Evolutionary conservation across 1,140 invertebrate genomes (phyloP).

Genomic region (Achroia grisella): DNA sequence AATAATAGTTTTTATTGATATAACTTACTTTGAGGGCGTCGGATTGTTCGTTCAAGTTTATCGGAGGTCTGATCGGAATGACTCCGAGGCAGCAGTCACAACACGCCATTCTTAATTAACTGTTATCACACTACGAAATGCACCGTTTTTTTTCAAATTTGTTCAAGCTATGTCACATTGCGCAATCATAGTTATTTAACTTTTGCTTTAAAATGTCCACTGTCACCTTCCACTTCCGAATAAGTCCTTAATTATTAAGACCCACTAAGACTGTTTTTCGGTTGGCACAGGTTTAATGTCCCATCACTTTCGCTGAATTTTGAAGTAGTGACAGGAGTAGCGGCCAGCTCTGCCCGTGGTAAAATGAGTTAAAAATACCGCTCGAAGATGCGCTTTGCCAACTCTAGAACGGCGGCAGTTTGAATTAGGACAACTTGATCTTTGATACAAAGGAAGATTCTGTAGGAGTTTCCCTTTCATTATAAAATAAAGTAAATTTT

Average conservation of each 20-base stretch:
- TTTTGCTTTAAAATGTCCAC: background rate
- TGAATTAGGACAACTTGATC: conserved; percentile 56
- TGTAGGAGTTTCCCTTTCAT: conserved; percentile 30
- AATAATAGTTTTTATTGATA: background rate
- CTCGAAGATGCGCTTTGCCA: conserved; percentile 70
- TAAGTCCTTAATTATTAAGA: conserved; percentile 4
- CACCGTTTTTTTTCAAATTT: conserved; percentile 22
- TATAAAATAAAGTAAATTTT: conserved; percentile 14
- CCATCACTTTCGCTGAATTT: conserved; percentile 60
- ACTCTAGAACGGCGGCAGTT: conserved; percentile 35
- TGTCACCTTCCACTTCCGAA: conserved; percentile 12
- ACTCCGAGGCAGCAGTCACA: conserved; percentile 79
- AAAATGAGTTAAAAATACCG: conserved; percentile 73
- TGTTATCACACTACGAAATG: conserved; percentile 30
- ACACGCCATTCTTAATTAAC: conserved; percentile 73
- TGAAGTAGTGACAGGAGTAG: conserved; percentile 49
- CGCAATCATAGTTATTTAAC: conserved; percentile 23
- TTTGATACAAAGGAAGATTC: conserved; percentile 40
- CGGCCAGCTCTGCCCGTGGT: conserved; percentile 52
- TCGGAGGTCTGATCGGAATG: conserved; percentile 80
- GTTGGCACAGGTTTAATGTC: conserved; percentile 14
- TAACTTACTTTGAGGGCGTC: conserved; percentile 84
- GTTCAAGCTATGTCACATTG: conserved; percentile 29
- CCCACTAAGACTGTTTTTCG: conserved; percentile 1
- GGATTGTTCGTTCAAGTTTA: conserved; percentile 84